These are phyloP conservation scores for Cirrhinus mrigala DNA, from an alignment of 2,797 vertebrate genomes.

Conservation along the genomic window DNA sequence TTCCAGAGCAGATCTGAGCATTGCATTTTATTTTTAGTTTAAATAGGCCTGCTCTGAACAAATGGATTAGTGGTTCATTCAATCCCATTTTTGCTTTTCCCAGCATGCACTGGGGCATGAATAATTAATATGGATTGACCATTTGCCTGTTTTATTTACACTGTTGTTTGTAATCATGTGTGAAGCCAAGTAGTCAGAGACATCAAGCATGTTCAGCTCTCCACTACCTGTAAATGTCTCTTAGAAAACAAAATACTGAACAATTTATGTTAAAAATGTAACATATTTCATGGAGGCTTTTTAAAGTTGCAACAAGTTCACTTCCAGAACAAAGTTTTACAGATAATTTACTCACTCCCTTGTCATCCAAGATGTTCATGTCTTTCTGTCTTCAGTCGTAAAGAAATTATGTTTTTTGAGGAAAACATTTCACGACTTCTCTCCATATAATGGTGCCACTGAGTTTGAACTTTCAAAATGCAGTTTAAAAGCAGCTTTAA, in stretches of 20 bases:
- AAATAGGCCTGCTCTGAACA: conserved; percentile 6
- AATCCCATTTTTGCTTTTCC: not conserved
- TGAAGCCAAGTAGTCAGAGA: not conserved
- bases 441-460: no score
- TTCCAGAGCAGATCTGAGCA: not conserved
- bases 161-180: not conserved
- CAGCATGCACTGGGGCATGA: conserved; percentile 1
- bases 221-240: not conserved
- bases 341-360: no score
- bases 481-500: no score
- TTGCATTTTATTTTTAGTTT: not conserved
- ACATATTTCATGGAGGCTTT: not conserved
- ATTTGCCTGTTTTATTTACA: conserved; percentile 18
- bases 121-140: conserved; percentile 8
- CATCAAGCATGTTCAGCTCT: not conserved
- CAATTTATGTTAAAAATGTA: not conserved
- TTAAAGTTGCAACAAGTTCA: not conserved
- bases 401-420: no score
- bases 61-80: conserved; percentile 10
- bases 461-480: no score
- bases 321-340: no score
- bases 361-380: no score
- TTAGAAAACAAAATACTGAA: not conserved
- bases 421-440: no score
- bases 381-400: no score